A percentile compares a stretch with the other conserved stretches of the same genome.
These are phyloP conservation scores for Brenthis hecate DNA, from an alignment of 2,888 invertebrate species.

Conservation along the genomic window DNA sequence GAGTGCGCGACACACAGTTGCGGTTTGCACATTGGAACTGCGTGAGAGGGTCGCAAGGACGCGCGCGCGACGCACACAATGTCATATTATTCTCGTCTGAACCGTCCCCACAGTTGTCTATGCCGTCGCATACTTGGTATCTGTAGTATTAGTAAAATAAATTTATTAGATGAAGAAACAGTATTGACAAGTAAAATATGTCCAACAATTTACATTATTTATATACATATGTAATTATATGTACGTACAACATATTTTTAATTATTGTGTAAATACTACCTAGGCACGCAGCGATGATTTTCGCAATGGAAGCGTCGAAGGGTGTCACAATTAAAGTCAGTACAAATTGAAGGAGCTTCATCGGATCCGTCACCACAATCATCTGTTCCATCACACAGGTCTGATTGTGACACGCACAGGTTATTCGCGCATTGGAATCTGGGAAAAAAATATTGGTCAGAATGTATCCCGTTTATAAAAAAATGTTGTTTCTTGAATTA, in stretches of 20 bases:
- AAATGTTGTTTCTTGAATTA: not conserved
- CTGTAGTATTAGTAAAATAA: slow-evolving; percentile 46
- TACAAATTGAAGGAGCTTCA: slow-evolving; percentile 90
- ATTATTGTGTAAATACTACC: slow-evolving; percentile 52
- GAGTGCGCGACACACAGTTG: slow-evolving; percentile 89
- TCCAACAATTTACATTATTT: too few relatives aligned
- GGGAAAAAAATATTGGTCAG: not conserved
- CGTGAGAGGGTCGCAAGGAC: slow-evolving; percentile 88
- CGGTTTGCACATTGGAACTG: slow-evolving; percentile 95
- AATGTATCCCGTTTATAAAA: not conserved
- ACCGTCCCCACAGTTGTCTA: slow-evolving; percentile 96
- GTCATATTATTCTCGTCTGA: slow-evolving; percentile 98
- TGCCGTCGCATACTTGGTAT: slow-evolving; percentile 94
- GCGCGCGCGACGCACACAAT: slow-evolving; percentile 88
- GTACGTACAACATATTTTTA: too few relatives aligned
- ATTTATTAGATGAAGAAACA: too few relatives aligned
- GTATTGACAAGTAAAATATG: too few relatives aligned
- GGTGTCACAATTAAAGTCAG: slow-evolving; percentile 92
- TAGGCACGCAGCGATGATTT: slow-evolving; percentile 93
- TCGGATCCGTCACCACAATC: slow-evolving; percentile 97
- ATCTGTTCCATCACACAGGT: slow-evolving; percentile 95
- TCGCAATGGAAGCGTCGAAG: slow-evolving; percentile 93
- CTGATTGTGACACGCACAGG: slow-evolving; percentile 93
- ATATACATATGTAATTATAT: too few relatives aligned
- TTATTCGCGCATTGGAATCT: slow-evolving; percentile 96